Evolutionary conservation across 2,113 vertebrate genomes (phyloP).

Genomic region (Tragulus kanchil): DNA sequence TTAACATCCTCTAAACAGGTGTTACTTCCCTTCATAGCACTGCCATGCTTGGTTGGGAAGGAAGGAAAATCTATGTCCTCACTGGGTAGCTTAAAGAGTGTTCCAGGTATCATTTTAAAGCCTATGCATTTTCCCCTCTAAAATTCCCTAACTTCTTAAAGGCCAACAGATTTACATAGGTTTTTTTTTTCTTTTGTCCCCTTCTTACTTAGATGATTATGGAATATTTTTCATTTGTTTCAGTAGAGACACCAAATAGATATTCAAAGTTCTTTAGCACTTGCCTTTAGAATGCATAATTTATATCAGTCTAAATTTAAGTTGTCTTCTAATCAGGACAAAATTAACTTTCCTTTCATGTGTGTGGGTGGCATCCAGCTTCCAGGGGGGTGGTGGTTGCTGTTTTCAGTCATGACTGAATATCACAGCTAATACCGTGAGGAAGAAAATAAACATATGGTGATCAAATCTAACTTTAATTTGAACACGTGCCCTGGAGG

Average conservation of each 20-base stretch:
- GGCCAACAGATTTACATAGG: not conserved
- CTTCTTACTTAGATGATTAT: constrained; percentile 14
- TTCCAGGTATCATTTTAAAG: constrained; percentile 48
- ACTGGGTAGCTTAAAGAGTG: not conserved
- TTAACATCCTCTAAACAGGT: constrained; percentile 74
- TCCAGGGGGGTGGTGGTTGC: not conserved
- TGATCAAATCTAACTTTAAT: constrained; percentile 46
- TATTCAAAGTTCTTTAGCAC: constrained; percentile 40
- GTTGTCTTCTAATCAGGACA: constrained; percentile 23
- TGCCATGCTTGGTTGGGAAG: constrained; percentile 31
- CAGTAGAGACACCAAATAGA: constrained; percentile 12
- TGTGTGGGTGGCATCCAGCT: not conserved
- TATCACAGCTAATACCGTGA: not conserved
- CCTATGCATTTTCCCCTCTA: not conserved
- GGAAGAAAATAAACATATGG: constrained; percentile 1
- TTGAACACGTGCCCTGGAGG: not conserved
- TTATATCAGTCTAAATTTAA: constrained; percentile 62
- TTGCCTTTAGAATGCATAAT: constrained; percentile 3
- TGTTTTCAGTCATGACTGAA: not conserved
- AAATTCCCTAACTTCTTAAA: constrained; percentile 49
- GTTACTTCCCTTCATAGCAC: constrained; percentile 76
- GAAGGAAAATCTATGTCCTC: constrained; percentile 42
- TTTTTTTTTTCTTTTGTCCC: not conserved
- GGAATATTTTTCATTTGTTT: constrained; percentile 24
- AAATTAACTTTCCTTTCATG: constrained; percentile 58